Percentiles rank a stretch among this genome's conserved stretches.
Conservation (phyloP, 1,140 invertebrate species). For the Zaprionus capensis region DNA sequence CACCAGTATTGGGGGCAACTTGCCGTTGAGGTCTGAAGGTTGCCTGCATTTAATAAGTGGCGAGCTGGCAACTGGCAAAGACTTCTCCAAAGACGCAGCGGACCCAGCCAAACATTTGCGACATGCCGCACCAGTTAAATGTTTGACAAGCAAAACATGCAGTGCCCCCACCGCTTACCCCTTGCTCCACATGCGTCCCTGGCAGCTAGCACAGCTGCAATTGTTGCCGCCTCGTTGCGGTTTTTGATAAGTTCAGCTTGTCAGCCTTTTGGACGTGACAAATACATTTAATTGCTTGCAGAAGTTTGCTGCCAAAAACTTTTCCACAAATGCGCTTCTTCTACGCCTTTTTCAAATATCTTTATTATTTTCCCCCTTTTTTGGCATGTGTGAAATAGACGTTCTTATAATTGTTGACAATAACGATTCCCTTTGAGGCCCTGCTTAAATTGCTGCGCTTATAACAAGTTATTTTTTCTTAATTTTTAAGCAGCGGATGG, state of each 20-base stretch:
- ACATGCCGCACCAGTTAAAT: slow-evolving; percentile 71
- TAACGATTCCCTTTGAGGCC: slow-evolving; percentile 65
- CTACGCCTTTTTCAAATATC: not conserved
- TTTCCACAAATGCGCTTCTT: slow-evolving; percentile 36
- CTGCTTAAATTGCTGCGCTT: not conserved
- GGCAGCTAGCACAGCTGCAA: slow-evolving; percentile 19
- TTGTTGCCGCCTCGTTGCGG: slow-evolving; percentile 35
- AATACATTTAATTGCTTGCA: slow-evolving; percentile 79
- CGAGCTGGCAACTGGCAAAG: slow-evolving; percentile 40
- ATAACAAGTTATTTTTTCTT: slow-evolving; percentile 17
- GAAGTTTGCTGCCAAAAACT: slow-evolving; percentile 68
- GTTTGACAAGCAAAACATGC: slow-evolving; percentile 70
- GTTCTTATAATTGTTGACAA: slow-evolving; percentile 69
- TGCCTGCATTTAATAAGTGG: slow-evolving; percentile 62
- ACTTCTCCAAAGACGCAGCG: slow-evolving; percentile 37
- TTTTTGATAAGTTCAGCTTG: slow-evolving; percentile 64
- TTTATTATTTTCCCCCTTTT: slow-evolving; percentile 20
- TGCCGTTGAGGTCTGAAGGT: slow-evolving; percentile 56
- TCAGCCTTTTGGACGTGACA: slow-evolving; percentile 75
- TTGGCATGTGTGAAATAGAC: slow-evolving; percentile 68
- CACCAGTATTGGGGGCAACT: slow-evolving; percentile 58
- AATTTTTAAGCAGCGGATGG: slow-evolving; percentile 25
- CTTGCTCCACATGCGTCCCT: not conserved
- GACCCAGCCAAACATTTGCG: slow-evolving; percentile 50
- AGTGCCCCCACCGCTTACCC: slow-evolving; percentile 1